Base-by-base conservation (phyloP, 2,888 invertebrate genomes). In the Pycnomerus fuliginosus region DNA sequence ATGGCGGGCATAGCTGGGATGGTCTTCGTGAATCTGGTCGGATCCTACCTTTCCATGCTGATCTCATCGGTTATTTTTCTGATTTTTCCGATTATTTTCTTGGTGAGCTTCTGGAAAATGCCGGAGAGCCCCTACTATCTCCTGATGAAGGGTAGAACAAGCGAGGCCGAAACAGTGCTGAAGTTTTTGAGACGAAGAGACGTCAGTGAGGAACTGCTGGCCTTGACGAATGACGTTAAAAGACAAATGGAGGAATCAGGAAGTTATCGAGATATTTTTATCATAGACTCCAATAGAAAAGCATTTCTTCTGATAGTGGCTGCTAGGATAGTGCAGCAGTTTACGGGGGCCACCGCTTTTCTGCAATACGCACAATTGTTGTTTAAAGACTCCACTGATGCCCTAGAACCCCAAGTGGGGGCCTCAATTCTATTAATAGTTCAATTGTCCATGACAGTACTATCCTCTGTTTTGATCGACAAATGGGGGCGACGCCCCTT, bases 111-210 rank as follows among this genome's bases (percentile, higher is more conserved):
- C 33, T 28, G 22, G 2, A 50, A 55, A 14, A 61, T 67, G 61
- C 68, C 69, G 0, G 69, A 69, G 52, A 62, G 61, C 1, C 69
- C 69, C 1, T 69, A 69, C 42, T 65, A 60, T 41, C 50, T 58
- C 3, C 25, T 68, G 1, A 64, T 66, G 60, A 61, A 60, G 41
- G 50, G 54, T 1, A 48, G 44, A 12, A 30, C 42, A 3, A 52
- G 52, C 1, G 53, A 61, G 32, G 68, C 68, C 0, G 55, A 55
- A 44, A 38, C 49, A 13, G 50, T 58, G n/a, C 48, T 69, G 29
- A 39, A 38, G 17, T 52, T 51, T 35, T 50, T 69, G 10, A 48
- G 67, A 35, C 52, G 59, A 25, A 45, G 48, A 3, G 56, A 67
- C 34, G 64, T 67, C 1, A 56, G 57, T 1, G 52, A 54, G 16